A percentile compares a stretch with the other conserved stretches of the same genome.
These are phyloP conservation scores for Trichogramma pretiosum DNA, from an alignment of 1,140 invertebrate genomes.

Conservation along the genomic window DNA sequence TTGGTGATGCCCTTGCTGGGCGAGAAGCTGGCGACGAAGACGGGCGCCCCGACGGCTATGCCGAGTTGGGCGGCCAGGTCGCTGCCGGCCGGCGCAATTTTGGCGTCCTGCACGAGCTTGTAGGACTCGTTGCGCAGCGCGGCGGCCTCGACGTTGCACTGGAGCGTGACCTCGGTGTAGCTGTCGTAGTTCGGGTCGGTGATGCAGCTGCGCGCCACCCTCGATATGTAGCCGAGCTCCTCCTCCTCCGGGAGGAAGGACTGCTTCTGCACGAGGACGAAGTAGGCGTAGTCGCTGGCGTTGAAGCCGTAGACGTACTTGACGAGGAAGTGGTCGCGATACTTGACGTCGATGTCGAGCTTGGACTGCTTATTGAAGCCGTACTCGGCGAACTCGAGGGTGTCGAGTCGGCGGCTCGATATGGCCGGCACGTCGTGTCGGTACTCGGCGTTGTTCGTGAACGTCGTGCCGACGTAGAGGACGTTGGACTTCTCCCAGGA, in stretches of 20 bases:
- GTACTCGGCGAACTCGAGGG: constrained; percentile 69
- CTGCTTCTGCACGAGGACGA: constrained; percentile 88
- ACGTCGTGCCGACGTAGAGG: constrained; percentile 89
- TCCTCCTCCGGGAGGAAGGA: constrained; percentile 80
- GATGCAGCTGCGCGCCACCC: constrained; percentile 84
- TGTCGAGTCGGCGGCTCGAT: constrained; percentile 72
- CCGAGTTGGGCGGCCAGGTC: constrained; percentile 72
- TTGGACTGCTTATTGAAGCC: constrained; percentile 80
- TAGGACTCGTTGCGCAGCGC: constrained; percentile 53
- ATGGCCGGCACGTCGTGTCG: constrained; percentile 91
- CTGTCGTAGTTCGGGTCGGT: constrained; percentile 89
- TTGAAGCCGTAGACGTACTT: constrained; percentile 94
- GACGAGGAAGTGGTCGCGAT: constrained; percentile 88
- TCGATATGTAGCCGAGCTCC: constrained; percentile 72
- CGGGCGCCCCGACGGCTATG: constrained; percentile 63
- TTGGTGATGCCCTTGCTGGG: constrained; percentile 74
- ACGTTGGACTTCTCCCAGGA: constrained; percentile 68
- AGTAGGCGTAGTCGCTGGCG: constrained; percentile 88
- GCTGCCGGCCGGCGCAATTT: constrained; percentile 68
- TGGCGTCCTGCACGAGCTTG: constrained; percentile 86
- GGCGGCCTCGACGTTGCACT: constrained; percentile 62
- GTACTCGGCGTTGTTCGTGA: constrained; percentile 85
- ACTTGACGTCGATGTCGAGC: constrained; percentile 87
- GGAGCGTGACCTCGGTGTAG: constrained; percentile 89
- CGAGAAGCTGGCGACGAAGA: constrained; percentile 78